Evolutionary conservation across 2,797 vertebrate species (phyloP).

Genomic region (Lemur catta): DNA sequence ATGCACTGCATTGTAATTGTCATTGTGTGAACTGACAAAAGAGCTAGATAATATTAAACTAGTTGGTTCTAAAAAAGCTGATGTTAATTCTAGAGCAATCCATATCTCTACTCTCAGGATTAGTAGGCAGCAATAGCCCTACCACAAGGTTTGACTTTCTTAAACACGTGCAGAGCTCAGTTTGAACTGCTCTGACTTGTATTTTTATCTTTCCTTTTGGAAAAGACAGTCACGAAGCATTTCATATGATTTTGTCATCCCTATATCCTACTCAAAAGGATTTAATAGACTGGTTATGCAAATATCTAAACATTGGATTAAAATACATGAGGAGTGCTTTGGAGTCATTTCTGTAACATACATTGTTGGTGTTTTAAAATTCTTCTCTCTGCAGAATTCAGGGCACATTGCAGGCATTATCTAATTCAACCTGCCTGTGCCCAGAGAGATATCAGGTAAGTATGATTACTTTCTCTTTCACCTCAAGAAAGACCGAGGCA

Average conservation of each 20-base stretch:
- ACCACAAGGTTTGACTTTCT: background rate
- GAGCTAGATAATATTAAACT: background rate
- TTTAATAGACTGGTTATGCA: conserved; percentile 25
- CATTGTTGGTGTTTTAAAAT: conserved; percentile 9
- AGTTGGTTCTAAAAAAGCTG: background rate
- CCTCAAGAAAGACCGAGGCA: background rate
- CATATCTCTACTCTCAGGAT: background rate
- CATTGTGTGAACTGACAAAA: background rate
- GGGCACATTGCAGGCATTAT: background rate
- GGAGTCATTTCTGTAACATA: background rate
- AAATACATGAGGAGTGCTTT: conserved; percentile 33
- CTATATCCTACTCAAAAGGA: background rate
- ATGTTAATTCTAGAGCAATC: background rate
- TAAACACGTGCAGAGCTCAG: background rate
- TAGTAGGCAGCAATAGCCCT: background rate
- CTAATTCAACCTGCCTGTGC: background rate
- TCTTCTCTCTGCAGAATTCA: conserved; percentile 29
- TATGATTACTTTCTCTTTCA: conserved; percentile 23
- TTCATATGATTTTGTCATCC: background rate
- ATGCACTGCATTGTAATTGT: background rate
- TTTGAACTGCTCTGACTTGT: background rate
- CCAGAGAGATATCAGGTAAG: background rate
- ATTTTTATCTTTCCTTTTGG: conserved; percentile 38
- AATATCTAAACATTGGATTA: conserved; percentile 6
- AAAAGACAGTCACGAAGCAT: background rate